phyloP scores from a whole-genome alignment of 2,797 vertebrate species.

The Phalanger gymnotis region DNA sequence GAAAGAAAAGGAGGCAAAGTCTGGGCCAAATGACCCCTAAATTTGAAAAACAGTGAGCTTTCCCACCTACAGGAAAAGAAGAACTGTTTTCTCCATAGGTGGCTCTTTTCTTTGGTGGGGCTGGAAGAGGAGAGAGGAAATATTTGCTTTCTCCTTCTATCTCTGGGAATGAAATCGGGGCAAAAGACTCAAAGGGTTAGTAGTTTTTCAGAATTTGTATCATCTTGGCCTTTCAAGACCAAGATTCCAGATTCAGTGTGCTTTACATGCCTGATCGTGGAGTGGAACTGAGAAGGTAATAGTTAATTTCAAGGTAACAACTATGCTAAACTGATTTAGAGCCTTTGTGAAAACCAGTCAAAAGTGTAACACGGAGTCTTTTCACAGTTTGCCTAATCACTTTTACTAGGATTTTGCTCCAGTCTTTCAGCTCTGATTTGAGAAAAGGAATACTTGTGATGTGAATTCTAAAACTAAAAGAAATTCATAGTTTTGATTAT shows the following conservation, averaged over 20 bases:
- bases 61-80: background rate
- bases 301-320: background rate
- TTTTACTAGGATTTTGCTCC: background rate
- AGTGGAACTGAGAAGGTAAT: background rate
- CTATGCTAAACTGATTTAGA: background rate
- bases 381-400: background rate
- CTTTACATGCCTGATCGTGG: background rate
- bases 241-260: background rate
- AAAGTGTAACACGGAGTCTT: background rate
- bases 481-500: slow-evolving; percentile 2
- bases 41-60: background rate
- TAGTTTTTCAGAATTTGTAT: background rate
- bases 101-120: background rate
- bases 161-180: background rate
- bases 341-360: background rate
- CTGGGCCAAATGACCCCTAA: background rate
- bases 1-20: background rate
- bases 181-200: background rate
- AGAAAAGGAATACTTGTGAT: slow-evolving; percentile 7
- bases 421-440: background rate
- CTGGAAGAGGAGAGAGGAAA: background rate
- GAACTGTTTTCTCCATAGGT: background rate
- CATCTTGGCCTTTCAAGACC: background rate
- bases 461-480: background rate
- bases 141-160: background rate